Base-by-base conservation (phyloP, 1,140 invertebrate genomes). In the Polypedilum vanderplanki region DNA sequence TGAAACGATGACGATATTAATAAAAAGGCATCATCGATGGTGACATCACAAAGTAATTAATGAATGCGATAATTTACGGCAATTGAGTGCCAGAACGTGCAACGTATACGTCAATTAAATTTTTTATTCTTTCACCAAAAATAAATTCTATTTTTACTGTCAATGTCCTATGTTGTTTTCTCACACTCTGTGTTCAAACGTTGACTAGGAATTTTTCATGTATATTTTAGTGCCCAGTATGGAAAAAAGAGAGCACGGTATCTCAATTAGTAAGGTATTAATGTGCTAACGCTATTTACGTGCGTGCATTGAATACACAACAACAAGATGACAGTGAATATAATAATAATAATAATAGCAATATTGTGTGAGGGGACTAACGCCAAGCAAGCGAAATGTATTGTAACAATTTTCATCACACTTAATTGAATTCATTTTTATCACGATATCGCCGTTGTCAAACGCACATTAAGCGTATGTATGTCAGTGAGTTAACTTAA, bases 131-230 rank as follows among this genome's bases (percentile, higher is more conserved):
- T 33, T 33, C 2, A 33, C 24, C 24, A 33, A 33, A 33, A 12
- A 57, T 57, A 57, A 57, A 57, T n/a, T 57, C 46, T 57, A 57
- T 57, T 57, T 57, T 57, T 57, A 57, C 46, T 57, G 46, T n/a
- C 12, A 46, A 8, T 46, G 41, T 46, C 2, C n/a, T n/a, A n/a
- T n/a, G n/a, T n/a, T n/a, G n/a, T n/a, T n/a, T 33, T 33, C 24
- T 33, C 24, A 33, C 5, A 33, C 24, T 33, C 24, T 5, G 5
- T 33, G 24, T 33, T 33, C 24, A 33, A 8, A 12, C 15, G 12
- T 57, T 57, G 46, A 12, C 4, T 57, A 1, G 46, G 4, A 57
- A 46, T 46, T 12, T n/a, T 46, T 12, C 3, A 57, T 57, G 46
- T 57, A 57, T n/a, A 57, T n/a, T 57, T n/a, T n/a, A 57, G 12